These are phyloP conservation scores for Centropus bengalensis DNA, from an alignment of 2,113 vertebrate genomes.

Conservation along the genomic window DNA sequence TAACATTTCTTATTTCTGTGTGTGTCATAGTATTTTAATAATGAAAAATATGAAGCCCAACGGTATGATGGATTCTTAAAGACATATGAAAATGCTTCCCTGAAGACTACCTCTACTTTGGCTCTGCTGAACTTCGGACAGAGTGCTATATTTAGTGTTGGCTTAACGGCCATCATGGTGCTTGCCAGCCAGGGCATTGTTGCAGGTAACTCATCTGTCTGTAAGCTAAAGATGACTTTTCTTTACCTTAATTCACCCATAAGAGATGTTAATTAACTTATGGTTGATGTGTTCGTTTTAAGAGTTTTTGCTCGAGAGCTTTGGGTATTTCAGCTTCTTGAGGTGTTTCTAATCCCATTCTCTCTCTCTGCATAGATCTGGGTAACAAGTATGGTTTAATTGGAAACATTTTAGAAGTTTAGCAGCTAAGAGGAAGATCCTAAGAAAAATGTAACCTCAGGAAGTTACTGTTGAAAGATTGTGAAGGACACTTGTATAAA, in stretches of 20 bases:
- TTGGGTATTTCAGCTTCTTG: background rate
- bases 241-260: background rate
- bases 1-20: background rate
- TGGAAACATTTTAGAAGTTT: background rate
- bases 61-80: constrained; percentile 92
- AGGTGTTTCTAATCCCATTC: background rate
- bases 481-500: background rate
- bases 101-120: constrained; percentile 94
- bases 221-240: background rate
- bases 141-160: constrained; percentile 91
- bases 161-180: constrained; percentile 92
- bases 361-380: background rate
- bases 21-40: constrained; percentile 93
- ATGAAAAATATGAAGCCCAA: constrained; percentile 95
- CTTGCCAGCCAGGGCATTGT: constrained; percentile 94
- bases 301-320: background rate
- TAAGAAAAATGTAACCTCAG: background rate
- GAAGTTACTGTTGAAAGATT: background rate
- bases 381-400: background rate
- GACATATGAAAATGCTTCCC: constrained; percentile 89
- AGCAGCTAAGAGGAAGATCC: background rate
- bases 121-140: constrained; percentile 98
- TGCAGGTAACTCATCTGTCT: constrained; percentile 81
- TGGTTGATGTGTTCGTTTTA: background rate
- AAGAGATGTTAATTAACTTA: background rate